These are phyloP conservation scores for Lasioglossum calceatum DNA, from an alignment of 2,888 invertebrate species.

Conservation along the genomic window DNA sequence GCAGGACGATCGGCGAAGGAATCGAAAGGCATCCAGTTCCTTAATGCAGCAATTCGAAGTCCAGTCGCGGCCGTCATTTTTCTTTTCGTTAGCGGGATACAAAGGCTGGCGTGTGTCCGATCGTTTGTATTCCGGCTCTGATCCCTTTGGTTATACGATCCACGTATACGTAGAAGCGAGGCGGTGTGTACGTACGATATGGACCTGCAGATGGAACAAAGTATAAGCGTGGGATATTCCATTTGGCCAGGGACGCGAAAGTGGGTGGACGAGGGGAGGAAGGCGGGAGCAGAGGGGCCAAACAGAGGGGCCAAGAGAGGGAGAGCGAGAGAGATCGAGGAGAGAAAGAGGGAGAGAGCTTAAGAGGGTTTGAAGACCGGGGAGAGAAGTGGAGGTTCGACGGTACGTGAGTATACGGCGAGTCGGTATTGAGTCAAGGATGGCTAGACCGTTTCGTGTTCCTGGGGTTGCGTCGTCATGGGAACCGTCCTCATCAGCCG, in stretches of 20 bases:
- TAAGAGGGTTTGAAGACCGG: conserved; percentile 64
- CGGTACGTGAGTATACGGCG: conserved; percentile 68
- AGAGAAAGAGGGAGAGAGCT: conserved; percentile 37
- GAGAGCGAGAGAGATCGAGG: background rate
- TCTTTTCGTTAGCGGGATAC: conserved; percentile 27
- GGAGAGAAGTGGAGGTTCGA: conserved; percentile 59
- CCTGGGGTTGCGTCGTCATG: conserved; percentile 82
- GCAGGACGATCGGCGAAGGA: background rate
- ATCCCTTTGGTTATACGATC: conserved; percentile 6
- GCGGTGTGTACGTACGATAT: conserved; percentile 28
- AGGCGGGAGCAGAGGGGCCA: background rate
- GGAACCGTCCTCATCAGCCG: conserved; percentile 82
- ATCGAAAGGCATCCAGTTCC: background rate
- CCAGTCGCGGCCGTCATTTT: conserved; percentile 29
- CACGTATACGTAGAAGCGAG: conserved; percentile 5
- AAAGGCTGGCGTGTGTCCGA: background rate
- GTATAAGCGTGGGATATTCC: conserved; percentile 65
- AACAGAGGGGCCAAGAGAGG: background rate
- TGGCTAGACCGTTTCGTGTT: conserved; percentile 80
- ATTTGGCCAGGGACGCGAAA: conserved; percentile 52
- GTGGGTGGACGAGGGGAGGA: conserved; percentile 37
- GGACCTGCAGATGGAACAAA: conserved; percentile 67
- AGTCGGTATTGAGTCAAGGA: conserved; percentile 76
- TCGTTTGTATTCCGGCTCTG: conserved; percentile 67
- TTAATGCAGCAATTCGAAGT: conserved; percentile 63